Conservation (phyloP, 2,888 invertebrate species). For the Eueremaeus valkanovi region DNA sequence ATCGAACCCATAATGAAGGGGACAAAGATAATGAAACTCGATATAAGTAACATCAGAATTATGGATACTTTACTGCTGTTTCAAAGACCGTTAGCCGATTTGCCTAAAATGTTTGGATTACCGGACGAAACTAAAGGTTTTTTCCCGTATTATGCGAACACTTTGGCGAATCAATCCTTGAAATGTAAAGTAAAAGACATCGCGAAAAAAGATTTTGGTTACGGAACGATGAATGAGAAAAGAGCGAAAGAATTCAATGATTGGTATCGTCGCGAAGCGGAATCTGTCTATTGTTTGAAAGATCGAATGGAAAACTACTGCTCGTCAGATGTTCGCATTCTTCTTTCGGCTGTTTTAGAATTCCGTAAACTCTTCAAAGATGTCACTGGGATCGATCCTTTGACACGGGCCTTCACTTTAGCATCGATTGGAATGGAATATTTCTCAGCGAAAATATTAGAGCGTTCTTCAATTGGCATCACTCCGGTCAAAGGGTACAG, state of each 20-base stretch:
- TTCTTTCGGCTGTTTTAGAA: neutral
- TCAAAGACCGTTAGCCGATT: neutral
- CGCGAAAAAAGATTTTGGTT: neutral
- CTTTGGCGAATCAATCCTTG: neutral
- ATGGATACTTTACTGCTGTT: slow-evolving; percentile 26
- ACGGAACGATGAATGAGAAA: neutral
- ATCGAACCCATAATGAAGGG: slow-evolving; percentile 25
- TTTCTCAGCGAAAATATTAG: neutral
- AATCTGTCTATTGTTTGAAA: neutral
- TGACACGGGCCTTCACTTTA: slow-evolving; percentile 10
- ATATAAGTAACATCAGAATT: slow-evolving; percentile 2
- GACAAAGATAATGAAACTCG: slow-evolving; percentile 13
- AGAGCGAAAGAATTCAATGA: neutral
- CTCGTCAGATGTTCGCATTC: slow-evolving; percentile 15
- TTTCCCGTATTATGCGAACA: slow-evolving; percentile 34
- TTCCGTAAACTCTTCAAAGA: neutral
- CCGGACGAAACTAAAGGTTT: slow-evolving; percentile 2
- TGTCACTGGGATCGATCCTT: slow-evolving; percentile 6
- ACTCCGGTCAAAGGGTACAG: neutral
- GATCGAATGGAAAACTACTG: neutral
- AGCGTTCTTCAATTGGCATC: neutral
- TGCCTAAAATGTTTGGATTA: slow-evolving; percentile 34
- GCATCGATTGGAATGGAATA: slow-evolving; percentile 9
- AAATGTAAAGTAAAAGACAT: neutral
- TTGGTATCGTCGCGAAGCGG: neutral